Percentiles rank a stretch among this genome's conserved stretches.
These are phyloP conservation scores for Lordiphosa fenestrarum DNA, from an alignment of 2,888 invertebrate species.

Conservation along the genomic window DNA sequence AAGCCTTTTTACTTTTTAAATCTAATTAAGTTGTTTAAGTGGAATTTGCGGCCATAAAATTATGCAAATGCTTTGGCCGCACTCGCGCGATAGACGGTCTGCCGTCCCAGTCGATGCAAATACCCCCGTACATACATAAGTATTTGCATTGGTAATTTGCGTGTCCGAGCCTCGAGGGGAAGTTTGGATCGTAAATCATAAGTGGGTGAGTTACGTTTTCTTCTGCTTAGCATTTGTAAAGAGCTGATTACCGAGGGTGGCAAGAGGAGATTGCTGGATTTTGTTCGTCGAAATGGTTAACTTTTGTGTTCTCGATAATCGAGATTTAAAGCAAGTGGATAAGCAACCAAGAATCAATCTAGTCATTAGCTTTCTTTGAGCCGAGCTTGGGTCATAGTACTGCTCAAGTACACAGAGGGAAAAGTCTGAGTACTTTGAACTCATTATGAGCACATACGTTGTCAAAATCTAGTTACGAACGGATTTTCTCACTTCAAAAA, in stretches of 20 bases:
- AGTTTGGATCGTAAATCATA: constrained; percentile 53
- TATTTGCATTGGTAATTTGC: constrained; percentile 63
- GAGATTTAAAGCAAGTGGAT: no score
- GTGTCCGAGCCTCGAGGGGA: constrained; percentile 26
- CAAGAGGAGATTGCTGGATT: neutral
- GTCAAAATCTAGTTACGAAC: no score
- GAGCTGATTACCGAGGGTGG: neutral
- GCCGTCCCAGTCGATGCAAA: constrained; percentile 26
- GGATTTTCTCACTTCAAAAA: no score
- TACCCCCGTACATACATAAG: no score
- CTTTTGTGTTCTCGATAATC: no score
- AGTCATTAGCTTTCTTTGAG: no score
- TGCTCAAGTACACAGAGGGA: no score
- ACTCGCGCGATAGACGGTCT: constrained; percentile 21
- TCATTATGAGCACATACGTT: no score
- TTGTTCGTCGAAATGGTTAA: no score
- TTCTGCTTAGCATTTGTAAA: constrained; percentile 7
- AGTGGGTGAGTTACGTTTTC: constrained; percentile 41
- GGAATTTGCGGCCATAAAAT: constrained; percentile 70
- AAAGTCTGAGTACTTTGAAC: no score
- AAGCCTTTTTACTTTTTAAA: constrained; percentile 49
- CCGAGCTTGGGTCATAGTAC: no score
- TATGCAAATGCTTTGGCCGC: constrained; percentile 57
- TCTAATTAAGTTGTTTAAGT: constrained; percentile 69
- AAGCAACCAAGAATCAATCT: no score